Evolutionary conservation across 2,797 vertebrate genomes (phyloP), one percentile per base, ranked within the genome.

Genomic region (Coranthus polyacanthus): DNA sequence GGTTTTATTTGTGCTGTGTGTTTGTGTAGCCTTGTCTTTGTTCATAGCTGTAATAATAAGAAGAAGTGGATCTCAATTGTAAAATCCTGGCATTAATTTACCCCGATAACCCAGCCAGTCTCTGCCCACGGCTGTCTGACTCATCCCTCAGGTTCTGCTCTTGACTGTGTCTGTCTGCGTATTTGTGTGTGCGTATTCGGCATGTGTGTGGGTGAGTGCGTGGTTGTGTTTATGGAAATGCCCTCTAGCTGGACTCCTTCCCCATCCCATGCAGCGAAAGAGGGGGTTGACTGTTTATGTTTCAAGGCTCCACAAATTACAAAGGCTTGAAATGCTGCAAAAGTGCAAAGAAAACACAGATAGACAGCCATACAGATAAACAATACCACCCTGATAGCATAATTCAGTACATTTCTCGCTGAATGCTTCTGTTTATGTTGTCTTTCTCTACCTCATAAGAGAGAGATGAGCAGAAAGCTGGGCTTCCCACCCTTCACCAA

Each of bases 81-180:
- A 62, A 69, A 55, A 49, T 82, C 49, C 50, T 43, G 18, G 65
- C 50, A 63, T 84, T 88, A 52, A 89, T 89, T 85, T 85, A 77
- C 57, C 70, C 81, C 34, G 81, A 90, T 88, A 85, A 82, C 78
- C 74, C 68, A 85, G 84, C 76, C 82, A 70, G 82, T 79, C 54
- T 79, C 71, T 82, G 85, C 90, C 89, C 81, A 82, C 55, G 74
- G 85, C 80, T 24, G 67, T 79, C 83, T 91, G 87, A 90, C 63
- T 92, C 87, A 90, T 90, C 79, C 72, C 83, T 11, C 42, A 58
- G 73, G 79, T 83, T 63, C 76, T 45, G 53, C 52, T 81, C 39
- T 68, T 73, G 18, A 34, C 49, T 81, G 52, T 65, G 58, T 73
- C n/a, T 69, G 17, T 74, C 38, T 73, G 54, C 57, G 5, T 51